phyloP scores from a whole-genome alignment of 2,888 invertebrate genomes.

The Pemphredon lugubris region DNA sequence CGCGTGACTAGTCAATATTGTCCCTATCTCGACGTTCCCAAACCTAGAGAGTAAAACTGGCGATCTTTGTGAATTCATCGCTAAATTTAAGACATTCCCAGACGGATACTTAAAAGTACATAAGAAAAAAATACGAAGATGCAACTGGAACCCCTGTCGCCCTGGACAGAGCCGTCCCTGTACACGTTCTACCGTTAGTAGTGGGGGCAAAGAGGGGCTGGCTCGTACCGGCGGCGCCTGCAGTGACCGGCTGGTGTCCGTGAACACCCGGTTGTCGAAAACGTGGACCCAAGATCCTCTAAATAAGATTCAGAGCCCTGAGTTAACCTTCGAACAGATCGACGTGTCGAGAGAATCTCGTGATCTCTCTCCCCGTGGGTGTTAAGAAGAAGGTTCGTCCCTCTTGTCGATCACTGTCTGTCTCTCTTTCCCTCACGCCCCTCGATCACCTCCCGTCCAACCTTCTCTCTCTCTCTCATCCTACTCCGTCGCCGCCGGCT shows the following conservation, averaged over 20 bases:
- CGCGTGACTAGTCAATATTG: background rate
- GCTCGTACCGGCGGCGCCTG: slow-evolving; percentile 68
- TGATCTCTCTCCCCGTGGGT: no score
- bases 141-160: background rate
- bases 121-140: background rate
- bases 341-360: slow-evolving; percentile 4
- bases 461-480: slow-evolving; percentile 1
- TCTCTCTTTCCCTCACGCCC: background rate
- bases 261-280: slow-evolving; percentile 65
- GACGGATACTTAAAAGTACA: no score
- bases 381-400: slow-evolving; percentile 1
- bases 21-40: no score
- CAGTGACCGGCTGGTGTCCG: slow-evolving; percentile 76
- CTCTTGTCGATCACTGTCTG: slow-evolving; percentile 7
- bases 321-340: slow-evolving; percentile 1
- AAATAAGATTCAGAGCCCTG: slow-evolving; percentile 5
- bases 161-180: slow-evolving; percentile 29
- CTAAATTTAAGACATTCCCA: no score
- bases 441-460: slow-evolving; percentile 16
- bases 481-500: background rate
- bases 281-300: slow-evolving; percentile 48
- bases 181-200: slow-evolving; percentile 12
- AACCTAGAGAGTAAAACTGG: no score
- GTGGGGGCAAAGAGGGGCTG: slow-evolving; percentile 56
- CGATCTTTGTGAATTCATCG: no score